phyloP scores from a whole-genome alignment of 2,797 vertebrate species.

The Tragelaphus oryx region DNA sequence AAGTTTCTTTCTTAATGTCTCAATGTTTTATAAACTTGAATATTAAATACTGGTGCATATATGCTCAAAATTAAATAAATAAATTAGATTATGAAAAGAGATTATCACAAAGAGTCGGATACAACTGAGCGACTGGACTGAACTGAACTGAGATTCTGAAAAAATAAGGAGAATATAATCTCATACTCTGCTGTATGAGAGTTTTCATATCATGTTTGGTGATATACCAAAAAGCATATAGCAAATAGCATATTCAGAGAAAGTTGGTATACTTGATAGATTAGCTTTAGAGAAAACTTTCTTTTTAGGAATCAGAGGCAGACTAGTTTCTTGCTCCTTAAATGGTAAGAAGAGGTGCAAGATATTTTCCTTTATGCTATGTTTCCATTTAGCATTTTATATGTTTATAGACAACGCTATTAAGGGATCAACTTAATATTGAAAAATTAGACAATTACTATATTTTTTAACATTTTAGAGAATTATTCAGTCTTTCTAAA shows the following conservation, averaged over 20 bases:
- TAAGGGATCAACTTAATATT: slow-evolving; percentile 39
- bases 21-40: slow-evolving; percentile 2
- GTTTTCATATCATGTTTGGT: not conserved
- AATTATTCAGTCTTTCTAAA: slow-evolving; percentile 40
- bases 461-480: slow-evolving; percentile 38
- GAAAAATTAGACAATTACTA: slow-evolving; percentile 40
- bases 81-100: not conserved
- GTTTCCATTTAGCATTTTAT: slow-evolving; percentile 40
- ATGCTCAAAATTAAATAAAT: not conserved
- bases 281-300: slow-evolving; percentile 20
- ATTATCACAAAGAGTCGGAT: too few species aligned
- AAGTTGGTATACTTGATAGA: not conserved
- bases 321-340: slow-evolving; percentile 36
- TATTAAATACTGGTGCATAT: not conserved
- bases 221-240: not conserved
- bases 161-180: not conserved
- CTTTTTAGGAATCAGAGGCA: slow-evolving; percentile 42
- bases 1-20: not conserved
- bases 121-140: too few species aligned
- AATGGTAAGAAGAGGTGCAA: slow-evolving; percentile 55
- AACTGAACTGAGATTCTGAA: not conserved
- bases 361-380: slow-evolving; percentile 50
- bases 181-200: not conserved
- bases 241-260: not conserved
- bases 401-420: slow-evolving; percentile 55